Evolutionary conservation across 2,888 invertebrate species (phyloP), one percentile per base, ranked within the genome.

Genomic region (Galerucella nymphaeae): DNA sequence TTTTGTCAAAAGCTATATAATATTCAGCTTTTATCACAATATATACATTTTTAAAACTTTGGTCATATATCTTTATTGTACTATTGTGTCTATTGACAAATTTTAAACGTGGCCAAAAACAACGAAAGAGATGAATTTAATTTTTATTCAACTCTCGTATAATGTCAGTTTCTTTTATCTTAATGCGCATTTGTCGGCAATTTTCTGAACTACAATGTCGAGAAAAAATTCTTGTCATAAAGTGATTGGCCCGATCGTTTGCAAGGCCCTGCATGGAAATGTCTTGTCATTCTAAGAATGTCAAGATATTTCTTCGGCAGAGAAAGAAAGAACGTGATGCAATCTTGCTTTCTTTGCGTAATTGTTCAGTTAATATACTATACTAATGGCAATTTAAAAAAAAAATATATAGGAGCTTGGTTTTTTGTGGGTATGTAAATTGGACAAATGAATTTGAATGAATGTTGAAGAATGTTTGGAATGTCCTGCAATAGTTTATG

Each of bases 391-490:
- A 85, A 87, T 84, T 86, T 86, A 71, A 77, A 76, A 77, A 79
- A n/a, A 77, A 70, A 82, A 81, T 84, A 85, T 84, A 84, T 85
- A 86, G 85, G 85, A 85, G 87, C 87, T 87, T 88, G 86, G 86
- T 87, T 87, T 86, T 85, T 83, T 86, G 85, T 86, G 85, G 81
- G 66, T 72, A 70, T 71, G 75, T 50, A 66, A 57, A 41, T 59
- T 70, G 70, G 18, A 11, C 41, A 61, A 61, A 53, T 61, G 61
- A 16, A n/a, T 61, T 71, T 66, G 41, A 66, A 50, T 57, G 73
- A 70, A 65, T 70, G 70, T 20, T 18, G 66, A 69, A 61, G 75
- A 69, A 65, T 72, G 72, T 45, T 45, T 23, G 63, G 55, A 57
- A 70, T 70, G 78, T 81, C 72, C 67, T 76, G 86, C 86, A 86